A percentile compares a stretch with the other conserved stretches of the same genome.
These are phyloP conservation scores for Poeciliopsis retropinna DNA, from an alignment of 2,113 vertebrate genomes.

Conservation along the genomic window DNA sequence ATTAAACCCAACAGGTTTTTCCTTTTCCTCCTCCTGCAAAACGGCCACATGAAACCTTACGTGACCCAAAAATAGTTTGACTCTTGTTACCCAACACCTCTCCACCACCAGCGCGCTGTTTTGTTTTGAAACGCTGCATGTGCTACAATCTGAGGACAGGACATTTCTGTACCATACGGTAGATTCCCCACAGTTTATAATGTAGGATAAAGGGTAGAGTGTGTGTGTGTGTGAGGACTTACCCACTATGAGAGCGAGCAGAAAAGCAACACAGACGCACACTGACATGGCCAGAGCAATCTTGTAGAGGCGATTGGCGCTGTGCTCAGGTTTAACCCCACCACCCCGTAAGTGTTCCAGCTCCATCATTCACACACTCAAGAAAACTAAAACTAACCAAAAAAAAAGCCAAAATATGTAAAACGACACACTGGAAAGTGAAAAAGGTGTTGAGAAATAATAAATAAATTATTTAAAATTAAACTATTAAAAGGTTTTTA, in stretches of 20 bases:
- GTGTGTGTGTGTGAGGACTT: conserved; percentile 56
- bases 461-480: too few relatives aligned
- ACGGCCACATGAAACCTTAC: conserved; percentile 67
- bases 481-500: not conserved
- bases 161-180: not conserved
- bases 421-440: not conserved
- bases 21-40: conserved; percentile 10
- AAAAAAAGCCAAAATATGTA: conserved; percentile 13
- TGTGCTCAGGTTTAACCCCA: conserved; percentile 64
- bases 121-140: conserved; percentile 37
- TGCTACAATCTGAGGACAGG: conserved; percentile 51
- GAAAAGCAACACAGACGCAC: conserved; percentile 71
- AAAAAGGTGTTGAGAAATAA: not conserved
- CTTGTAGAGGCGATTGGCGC: conserved; percentile 62
- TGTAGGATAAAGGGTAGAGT: conserved; percentile 27
- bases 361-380: conserved; percentile 62
- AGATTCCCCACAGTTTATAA: conserved; percentile 63
- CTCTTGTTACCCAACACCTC: conserved; percentile 29
- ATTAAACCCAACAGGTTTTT: not conserved
- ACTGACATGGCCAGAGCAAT: conserved; percentile 72
- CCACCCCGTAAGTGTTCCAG: conserved; percentile 69
- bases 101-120: conserved; percentile 9
- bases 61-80: conserved; percentile 75
- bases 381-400: not conserved
- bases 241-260: conserved; percentile 80